Base-by-base conservation (phyloP, 2,888 invertebrate genomes). In the Seladonia tumulorum region DNA sequence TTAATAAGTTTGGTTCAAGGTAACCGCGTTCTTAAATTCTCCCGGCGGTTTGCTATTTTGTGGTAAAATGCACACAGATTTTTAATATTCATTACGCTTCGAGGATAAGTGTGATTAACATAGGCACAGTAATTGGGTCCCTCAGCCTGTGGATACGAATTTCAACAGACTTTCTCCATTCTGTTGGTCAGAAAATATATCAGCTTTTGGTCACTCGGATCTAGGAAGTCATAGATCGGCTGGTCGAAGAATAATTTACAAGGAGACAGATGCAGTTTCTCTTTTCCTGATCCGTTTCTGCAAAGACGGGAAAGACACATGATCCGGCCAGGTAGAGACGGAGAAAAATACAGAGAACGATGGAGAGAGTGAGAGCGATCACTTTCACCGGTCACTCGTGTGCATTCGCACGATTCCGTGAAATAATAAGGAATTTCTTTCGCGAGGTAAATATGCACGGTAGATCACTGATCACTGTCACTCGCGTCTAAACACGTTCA, bases 401-500 rank as follows among this genome's bases (percentile, higher is more conserved):
- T 79, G 47, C 35, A 45, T 74, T 74, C 75, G 73, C 72, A 68
- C 75, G 42, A 86, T 84, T 90, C 82, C 57, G 53, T 73, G 74
- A 79, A 84, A 86, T 82, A 81, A 90, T 74, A 83, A 66, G 72
- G 76, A 73, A 66, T 78, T 70, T 35, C 79, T 70, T 78, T 78
- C 60, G 22, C 25, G 18, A 12, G 57, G 16, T 70, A 77, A 71
- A 53, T 68, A 66, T 80, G 75, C 86, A n/a, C 78, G 60, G 68
- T 4, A 63, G 82, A 83, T 84, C 88, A 89, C 81, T 82, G 78
- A 82, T 89, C 89, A 87, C 89, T 89, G 82, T 89, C 88, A 77
- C 85, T 89, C 79, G 81, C 86, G 73, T 81, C 71, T 60, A 71
- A 86, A 70, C 79, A 18, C 42, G 66, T 70, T 42, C 39, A 35